phyloP scores from a whole-genome alignment of 2,113 vertebrate species.

The Erpornis zantholeuca region DNA sequence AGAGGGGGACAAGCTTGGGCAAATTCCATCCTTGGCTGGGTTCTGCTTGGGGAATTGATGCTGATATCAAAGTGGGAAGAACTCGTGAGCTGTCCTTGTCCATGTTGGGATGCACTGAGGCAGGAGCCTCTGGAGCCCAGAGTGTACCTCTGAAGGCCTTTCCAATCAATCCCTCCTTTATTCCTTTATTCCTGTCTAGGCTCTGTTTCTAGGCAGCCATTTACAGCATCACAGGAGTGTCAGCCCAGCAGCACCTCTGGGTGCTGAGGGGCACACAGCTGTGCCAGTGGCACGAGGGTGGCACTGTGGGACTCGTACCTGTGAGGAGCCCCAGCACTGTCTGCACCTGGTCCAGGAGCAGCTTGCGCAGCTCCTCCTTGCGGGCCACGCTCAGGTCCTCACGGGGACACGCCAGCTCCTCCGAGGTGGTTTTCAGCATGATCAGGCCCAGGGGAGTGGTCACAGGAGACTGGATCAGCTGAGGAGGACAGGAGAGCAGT shows the following conservation, averaged over 20 bases:
- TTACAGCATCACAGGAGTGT: too few species aligned
- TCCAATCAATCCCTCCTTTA: too few species aligned
- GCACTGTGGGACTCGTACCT: conserved; percentile 55
- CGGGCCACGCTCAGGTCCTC: conserved; percentile 94
- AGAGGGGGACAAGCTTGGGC: too few species aligned
- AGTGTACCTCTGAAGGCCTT: too few species aligned
- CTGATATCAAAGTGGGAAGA: too few species aligned
- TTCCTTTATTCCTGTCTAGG: too few species aligned
- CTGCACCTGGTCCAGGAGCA: conserved; percentile 95
- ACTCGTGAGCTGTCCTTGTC: too few species aligned
- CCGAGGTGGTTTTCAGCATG: conserved; percentile 95
- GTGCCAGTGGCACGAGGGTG: fast-evolving
- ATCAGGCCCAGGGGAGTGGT: conserved; percentile 91
- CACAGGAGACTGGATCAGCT: conserved; percentile 93
- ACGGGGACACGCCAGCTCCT: conserved; percentile 94
- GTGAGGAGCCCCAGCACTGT: conserved; percentile 92
- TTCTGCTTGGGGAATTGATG: too few species aligned
- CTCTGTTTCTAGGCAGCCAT: too few species aligned
- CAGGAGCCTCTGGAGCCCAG: too few species aligned
- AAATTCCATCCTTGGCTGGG: too few species aligned
- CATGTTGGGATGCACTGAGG: too few species aligned
- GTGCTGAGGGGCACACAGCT: neutral
- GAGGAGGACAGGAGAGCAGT: neutral
- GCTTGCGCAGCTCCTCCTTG: conserved; percentile 94
- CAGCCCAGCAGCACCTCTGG: neutral